These are phyloP conservation scores for Philaethria dido DNA, from an alignment of 2,888 invertebrate genomes.

Conservation along the genomic window DNA sequence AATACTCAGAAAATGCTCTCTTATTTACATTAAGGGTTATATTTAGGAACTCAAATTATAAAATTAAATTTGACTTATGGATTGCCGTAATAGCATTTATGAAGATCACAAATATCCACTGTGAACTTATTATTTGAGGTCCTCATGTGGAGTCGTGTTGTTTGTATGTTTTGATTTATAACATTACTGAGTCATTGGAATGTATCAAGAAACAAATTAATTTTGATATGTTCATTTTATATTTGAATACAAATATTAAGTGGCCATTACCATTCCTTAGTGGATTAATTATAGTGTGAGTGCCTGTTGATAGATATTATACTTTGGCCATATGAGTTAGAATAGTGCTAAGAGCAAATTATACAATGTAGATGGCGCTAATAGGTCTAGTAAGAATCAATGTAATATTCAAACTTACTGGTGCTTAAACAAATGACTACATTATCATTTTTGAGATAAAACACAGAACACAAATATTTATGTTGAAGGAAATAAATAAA, in stretches of 20 bases:
- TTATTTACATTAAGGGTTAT: slow-evolving; percentile 8
- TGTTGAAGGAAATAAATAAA: not conserved
- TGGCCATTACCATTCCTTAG: slow-evolving; percentile 14
- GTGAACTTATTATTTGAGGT: not conserved
- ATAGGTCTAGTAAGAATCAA: slow-evolving; percentile 24
- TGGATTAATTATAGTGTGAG: slow-evolving; percentile 20
- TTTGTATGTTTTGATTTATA: not conserved
- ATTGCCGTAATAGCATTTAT: not conserved
- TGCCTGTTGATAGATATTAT: slow-evolving; percentile 23
- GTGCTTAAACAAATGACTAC: slow-evolving; percentile 20
- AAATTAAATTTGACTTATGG: not conserved
- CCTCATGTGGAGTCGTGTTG: not conserved
- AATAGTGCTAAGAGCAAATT: slow-evolving; percentile 27
- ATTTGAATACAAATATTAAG: not conserved
- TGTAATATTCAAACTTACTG: slow-evolving; percentile 19
- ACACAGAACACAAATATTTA: not conserved
- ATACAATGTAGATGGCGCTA: slow-evolving; percentile 37
- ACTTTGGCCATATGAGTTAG: slow-evolving; percentile 27
- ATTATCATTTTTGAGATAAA: not conserved
- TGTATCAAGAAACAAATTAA: not conserved
- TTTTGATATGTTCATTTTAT: slow-evolving; percentile 9
- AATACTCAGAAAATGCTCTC: slow-evolving; percentile 42
- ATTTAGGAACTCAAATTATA: not conserved
- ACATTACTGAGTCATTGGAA: not conserved
- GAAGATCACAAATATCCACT: too few relatives aligned